Evolutionary conservation across 2,797 vertebrate species (phyloP).

Genomic region (Octomys mimax): DNA sequence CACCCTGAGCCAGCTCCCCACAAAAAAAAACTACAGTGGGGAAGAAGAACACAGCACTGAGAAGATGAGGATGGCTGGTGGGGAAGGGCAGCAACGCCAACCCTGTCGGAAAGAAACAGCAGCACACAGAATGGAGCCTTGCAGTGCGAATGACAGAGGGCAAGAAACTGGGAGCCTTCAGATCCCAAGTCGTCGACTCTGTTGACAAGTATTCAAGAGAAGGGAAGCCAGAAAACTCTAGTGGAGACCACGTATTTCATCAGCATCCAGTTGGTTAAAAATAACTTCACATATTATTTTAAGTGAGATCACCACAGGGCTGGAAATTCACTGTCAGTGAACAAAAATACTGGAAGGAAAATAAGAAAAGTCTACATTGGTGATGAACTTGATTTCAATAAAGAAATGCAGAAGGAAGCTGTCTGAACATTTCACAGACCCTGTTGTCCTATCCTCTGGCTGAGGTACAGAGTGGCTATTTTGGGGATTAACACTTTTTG

Average conservation of each 20-base stretch:
- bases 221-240: constrained; percentile 15
- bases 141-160: not conserved
- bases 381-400: constrained; percentile 29
- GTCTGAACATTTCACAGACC: not conserved
- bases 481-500: not conserved
- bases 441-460: constrained; percentile 3
- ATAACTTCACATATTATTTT: constrained; percentile 78
- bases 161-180: not conserved
- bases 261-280: constrained; percentile 75
- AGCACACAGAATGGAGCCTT: not conserved
- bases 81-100: not conserved
- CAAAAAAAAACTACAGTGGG: not conserved
- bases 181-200: not conserved
- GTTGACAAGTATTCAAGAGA: constrained; percentile 13
- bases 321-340: constrained; percentile 82
- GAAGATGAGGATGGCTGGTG: not conserved
- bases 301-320: constrained; percentile 80
- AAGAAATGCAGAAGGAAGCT: constrained; percentile 28
- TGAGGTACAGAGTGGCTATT: constrained; percentile 5
- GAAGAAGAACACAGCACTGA: not conserved
- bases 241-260: constrained; percentile 58
- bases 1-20: too few relatives aligned
- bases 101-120: not conserved
- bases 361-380: constrained; percentile 38
- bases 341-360: constrained; percentile 76